Conservation (phyloP, 2,888 invertebrate species). For the Archips crataeganus region DNA sequence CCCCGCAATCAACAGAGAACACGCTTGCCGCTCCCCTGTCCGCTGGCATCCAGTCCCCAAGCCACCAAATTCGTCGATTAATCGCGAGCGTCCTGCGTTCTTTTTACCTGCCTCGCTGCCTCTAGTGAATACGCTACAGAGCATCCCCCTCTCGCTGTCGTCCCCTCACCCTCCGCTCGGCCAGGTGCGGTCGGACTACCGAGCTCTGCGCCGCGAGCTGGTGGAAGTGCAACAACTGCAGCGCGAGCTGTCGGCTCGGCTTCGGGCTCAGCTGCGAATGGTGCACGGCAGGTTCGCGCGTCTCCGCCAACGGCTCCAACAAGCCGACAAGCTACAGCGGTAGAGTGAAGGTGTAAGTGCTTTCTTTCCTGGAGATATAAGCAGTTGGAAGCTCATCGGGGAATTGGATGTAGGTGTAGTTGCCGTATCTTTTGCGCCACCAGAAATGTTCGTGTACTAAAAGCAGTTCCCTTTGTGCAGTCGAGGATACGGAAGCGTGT, state of each 20-base stretch:
- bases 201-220: constrained; percentile 91
- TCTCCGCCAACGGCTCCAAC: constrained; percentile 88
- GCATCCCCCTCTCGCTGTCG: neutral
- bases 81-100: too few relatives aligned
- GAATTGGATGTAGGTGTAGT: too few relatives aligned
- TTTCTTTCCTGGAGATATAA: too few relatives aligned
- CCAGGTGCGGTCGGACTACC: constrained; percentile 91
- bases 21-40: too few relatives aligned
- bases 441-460: too few relatives aligned
- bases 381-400: too few relatives aligned
- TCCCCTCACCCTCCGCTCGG: neutral
- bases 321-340: constrained; percentile 62
- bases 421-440: too few relatives aligned
- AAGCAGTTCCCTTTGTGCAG: too few relatives aligned
- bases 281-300: constrained; percentile 91
- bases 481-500: too few relatives aligned
- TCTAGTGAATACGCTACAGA: neutral
- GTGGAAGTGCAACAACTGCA: constrained; percentile 93
- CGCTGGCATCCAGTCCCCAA: too few relatives aligned
- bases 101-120: neutral
- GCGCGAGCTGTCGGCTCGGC: constrained; percentile 91
- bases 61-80: too few relatives aligned
- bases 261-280: constrained; percentile 89
- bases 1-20: too few relatives aligned
- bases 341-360: constrained; percentile 40